Evolutionary conservation across 2,113 vertebrate genomes (phyloP), one percentile per base, ranked within the genome.

Genomic region (Muntiacus muntjak): DNA sequence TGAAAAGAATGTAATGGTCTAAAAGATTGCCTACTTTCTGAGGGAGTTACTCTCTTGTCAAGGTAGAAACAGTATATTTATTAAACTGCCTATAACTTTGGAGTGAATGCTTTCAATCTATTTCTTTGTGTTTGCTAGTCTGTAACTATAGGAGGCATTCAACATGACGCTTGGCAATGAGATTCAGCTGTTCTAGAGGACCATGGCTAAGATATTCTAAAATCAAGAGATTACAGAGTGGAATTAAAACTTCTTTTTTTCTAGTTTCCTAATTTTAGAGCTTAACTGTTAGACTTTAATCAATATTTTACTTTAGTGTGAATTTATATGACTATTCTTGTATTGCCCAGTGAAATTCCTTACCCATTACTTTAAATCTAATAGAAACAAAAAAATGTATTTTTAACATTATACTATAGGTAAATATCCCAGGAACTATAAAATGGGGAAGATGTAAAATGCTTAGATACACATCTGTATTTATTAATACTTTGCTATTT

Each of bases 21-120:
- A 84, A 93, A 87, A 97, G 71, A 96, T 97, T 97, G 81, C 89
- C 21, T 30, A 33, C 50, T 67, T 97, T 71, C 87, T 96, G 52
- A 94, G 89, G 94, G 89, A 96, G 28, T 95, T 98, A 96, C 43
- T 98, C 0, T 94, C 95, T 95, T 97, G 67, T 98, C 93, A 97
- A 83, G 54, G 57, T 91, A 97, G 89, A 98, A 98, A 94, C 26
- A 28, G n/a, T 96, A 19, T 89, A 33, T 97, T 96, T 96, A 67
- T 97, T 98, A 97, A 98, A 84, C 30, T 97, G 10, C 90, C 74
- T 97, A 45, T 93, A 97, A 95, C 85, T 95, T 96, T 71, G 7
- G 95, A 97, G 64, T 86, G n/a, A 79, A 52, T 90, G 12, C 50
- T 96, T 98, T 43, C 64, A 86, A 82, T 95, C 89, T 0, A 26